Evolutionary conservation across 2,113 vertebrate genomes (phyloP).

Genomic region (Coryphaenoides rupestris): DNA sequence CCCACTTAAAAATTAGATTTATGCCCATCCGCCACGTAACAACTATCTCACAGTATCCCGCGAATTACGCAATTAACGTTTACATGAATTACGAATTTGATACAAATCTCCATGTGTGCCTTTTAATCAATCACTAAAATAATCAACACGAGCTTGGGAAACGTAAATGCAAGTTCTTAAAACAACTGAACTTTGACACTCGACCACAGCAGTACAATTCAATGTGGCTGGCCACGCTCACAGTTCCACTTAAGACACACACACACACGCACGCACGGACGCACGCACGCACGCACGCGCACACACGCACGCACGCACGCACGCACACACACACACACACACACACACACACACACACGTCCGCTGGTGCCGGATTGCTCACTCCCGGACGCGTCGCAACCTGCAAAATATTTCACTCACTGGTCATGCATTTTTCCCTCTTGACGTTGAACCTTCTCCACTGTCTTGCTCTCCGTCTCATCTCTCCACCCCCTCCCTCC

Average conservation of each 20-base stretch:
- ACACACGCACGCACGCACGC: conserved; percentile 3
- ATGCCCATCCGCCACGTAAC: no score
- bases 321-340: conserved; percentile 9
- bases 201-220: conserved; percentile 6
- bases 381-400: conserved; percentile 58
- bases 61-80: no score
- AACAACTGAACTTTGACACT: conserved; percentile 28
- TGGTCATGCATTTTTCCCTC: conserved; percentile 60
- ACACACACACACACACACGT: conserved; percentile 15
- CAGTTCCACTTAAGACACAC: background rate
- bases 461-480: conserved; percentile 16
- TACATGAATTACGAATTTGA: no score
- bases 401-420: conserved; percentile 65
- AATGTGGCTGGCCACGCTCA: conserved; percentile 4
- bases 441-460: conserved; percentile 62
- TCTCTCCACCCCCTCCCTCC: conserved; percentile 12
- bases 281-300: background rate
- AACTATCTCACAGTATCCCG: no score
- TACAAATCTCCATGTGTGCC: no score
- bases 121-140: no score
- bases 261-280: background rate
- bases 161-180: conserved; percentile 3
- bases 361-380: conserved; percentile 15
- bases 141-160: no score
- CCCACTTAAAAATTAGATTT: no score